Evolutionary conservation across 2,888 invertebrate species (phyloP).

Genomic region (Escarpia spicata): DNA sequence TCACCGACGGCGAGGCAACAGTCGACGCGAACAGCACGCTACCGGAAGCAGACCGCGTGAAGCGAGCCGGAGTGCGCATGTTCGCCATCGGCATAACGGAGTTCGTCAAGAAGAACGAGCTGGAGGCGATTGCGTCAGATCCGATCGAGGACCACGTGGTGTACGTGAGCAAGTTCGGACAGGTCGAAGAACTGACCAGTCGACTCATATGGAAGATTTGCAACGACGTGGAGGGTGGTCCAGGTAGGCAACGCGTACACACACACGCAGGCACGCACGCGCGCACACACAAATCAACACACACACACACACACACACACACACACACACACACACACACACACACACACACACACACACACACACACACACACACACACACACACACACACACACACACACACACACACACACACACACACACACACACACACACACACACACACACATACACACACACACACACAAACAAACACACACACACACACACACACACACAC

Average conservation of each 20-base stretch:
- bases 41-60: not conserved
- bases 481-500: too few species aligned
- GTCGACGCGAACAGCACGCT: slow-evolving; percentile 21
- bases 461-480: too few species aligned
- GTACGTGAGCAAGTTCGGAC: slow-evolving; percentile 27
- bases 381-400: too few species aligned
- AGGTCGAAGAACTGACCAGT: slow-evolving; percentile 30
- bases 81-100: slow-evolving; percentile 32
- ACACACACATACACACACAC: too few species aligned
- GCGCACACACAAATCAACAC: too few species aligned
- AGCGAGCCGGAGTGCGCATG: slow-evolving; percentile 24
- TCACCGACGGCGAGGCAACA: slow-evolving; percentile 23
- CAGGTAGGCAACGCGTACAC: not conserved
- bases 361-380: too few species aligned
- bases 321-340: too few species aligned
- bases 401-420: too few species aligned
- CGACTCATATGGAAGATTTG: slow-evolving; percentile 35
- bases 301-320: too few species aligned
- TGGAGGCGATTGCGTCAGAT: slow-evolving; percentile 28
- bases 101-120: slow-evolving; percentile 23
- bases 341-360: too few species aligned
- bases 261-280: too few species aligned
- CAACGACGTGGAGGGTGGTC: slow-evolving; percentile 26
- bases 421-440: too few species aligned
- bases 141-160: slow-evolving; percentile 32